These are phyloP conservation scores for Psococerastis gibbosa DNA, from an alignment of 2,888 invertebrate genomes.

Conservation along the genomic window DNA sequence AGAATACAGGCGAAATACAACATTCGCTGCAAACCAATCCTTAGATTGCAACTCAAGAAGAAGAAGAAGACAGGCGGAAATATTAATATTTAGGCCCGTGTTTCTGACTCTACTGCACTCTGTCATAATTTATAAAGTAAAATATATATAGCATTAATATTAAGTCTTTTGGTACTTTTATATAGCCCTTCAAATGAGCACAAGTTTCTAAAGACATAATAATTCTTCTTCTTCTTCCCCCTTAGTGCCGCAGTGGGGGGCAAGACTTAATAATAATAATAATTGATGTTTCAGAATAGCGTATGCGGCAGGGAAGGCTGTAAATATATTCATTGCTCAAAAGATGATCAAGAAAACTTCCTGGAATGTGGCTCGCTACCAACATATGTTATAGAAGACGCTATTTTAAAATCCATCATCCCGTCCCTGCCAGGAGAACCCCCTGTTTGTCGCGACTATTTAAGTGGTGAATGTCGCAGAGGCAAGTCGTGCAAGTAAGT, in stretches of 20 bases:
- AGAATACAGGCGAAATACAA: too few relatives aligned
- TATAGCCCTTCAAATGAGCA: not conserved
- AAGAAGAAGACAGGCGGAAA: too few relatives aligned
- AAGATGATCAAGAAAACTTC: conserved; percentile 8
- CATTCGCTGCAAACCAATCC: too few relatives aligned
- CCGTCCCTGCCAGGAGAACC: conserved; percentile 2
- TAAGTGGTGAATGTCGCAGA: conserved; percentile 6
- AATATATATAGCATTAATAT: too few relatives aligned
- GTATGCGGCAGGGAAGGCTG: conserved; percentile 4
- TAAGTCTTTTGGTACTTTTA: not conserved
- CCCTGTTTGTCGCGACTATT: conserved; percentile 6
- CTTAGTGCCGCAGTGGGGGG: too few relatives aligned
- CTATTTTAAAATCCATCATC: conserved; percentile 4
- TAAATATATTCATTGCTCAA: conserved; percentile 8
- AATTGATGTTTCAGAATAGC: not conserved
- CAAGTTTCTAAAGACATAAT: not conserved
- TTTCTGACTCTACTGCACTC: too few relatives aligned
- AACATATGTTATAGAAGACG: conserved; percentile 5
- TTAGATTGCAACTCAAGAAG: too few relatives aligned
- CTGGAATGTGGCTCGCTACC: not conserved
- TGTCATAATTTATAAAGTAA: too few relatives aligned
- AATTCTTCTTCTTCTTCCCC: not conserved
- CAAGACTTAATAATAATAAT: not conserved
- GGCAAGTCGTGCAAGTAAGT: conserved; percentile 6
- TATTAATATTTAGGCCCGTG: too few relatives aligned